Evolutionary conservation across 2,888 invertebrate species (phyloP).

Genomic region (Calameuta filiformis): DNA sequence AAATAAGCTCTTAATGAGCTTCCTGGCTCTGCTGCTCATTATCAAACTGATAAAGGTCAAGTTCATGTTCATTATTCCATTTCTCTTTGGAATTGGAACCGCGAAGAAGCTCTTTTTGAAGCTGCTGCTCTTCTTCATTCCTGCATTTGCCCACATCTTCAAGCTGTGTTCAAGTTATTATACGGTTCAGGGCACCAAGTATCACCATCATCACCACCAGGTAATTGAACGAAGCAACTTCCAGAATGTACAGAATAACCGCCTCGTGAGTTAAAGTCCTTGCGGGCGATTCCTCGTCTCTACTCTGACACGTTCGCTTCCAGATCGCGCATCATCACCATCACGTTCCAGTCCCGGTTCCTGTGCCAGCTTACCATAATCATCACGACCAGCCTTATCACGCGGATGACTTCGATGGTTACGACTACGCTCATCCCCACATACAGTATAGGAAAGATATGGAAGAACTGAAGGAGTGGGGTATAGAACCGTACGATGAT

Average conservation of each 20-base stretch:
- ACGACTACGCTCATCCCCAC: constrained; percentile 60
- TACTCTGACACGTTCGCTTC: constrained; percentile 17
- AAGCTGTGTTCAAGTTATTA: constrained; percentile 88
- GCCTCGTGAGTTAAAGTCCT: background rate
- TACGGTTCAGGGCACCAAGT: constrained; percentile 78
- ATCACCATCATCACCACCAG: constrained; percentile 83
- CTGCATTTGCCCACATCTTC: constrained; percentile 84
- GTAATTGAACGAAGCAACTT: constrained; percentile 37
- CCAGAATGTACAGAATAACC: too few species aligned
- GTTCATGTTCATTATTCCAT: constrained; percentile 81
- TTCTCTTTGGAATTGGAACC: constrained; percentile 82
- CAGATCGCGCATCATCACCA: constrained; percentile 83
- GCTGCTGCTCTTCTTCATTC: constrained; percentile 83
- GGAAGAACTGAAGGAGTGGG: constrained; percentile 62
- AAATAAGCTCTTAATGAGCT: constrained; percentile 79
- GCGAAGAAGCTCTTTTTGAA: constrained; percentile 88
- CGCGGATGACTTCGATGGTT: constrained; percentile 56
- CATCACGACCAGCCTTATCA: constrained; percentile 54
- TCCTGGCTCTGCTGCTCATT: constrained; percentile 80
- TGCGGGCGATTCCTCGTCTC: too few species aligned
- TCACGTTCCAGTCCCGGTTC: constrained; percentile 68
- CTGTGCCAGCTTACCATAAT: constrained; percentile 47
- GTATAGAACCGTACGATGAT: constrained; percentile 56
- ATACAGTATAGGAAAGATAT: constrained; percentile 61
- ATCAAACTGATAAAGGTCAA: constrained; percentile 84